Conservation (phyloP, 2,113 vertebrate species). For the Lasiurus cinereus region DNA sequence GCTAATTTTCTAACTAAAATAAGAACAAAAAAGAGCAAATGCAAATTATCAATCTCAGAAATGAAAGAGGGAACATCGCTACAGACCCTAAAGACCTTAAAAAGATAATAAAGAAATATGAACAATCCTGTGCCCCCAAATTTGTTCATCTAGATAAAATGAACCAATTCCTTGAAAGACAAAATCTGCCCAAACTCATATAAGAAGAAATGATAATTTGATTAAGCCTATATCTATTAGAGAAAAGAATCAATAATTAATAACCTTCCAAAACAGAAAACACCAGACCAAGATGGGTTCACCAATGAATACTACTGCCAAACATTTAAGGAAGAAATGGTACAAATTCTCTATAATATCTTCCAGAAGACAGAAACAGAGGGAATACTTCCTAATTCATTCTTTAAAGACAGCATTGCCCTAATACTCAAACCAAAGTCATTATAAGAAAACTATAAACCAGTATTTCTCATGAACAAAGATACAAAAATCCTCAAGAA, state of each 20-base stretch:
- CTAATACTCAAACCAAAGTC: neutral
- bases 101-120: neutral
- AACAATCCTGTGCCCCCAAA: neutral
- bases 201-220: neutral
- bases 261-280: slow-evolving; percentile 20
- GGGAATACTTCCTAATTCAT: slow-evolving; percentile 28
- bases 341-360: slow-evolving; percentile 5
- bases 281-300: neutral
- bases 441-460: neutral
- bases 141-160: neutral
- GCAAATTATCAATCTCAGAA: slow-evolving; percentile 40
- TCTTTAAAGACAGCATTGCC: neutral
- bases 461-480: slow-evolving; percentile 2
- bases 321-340: slow-evolving; percentile 49
- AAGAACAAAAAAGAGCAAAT: neutral
- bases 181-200: neutral
- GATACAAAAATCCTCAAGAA: slow-evolving; percentile 23
- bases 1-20: neutral
- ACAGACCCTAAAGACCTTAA: neutral
- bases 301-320: neutral
- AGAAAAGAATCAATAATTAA: slow-evolving; percentile 34
- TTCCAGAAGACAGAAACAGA: slow-evolving; percentile 24
- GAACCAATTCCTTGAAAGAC: neutral
- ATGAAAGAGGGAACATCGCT: neutral
- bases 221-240: neutral